Evolutionary conservation across 2,888 invertebrate genomes (phyloP).

Genomic region (Cantharis lateralis): DNA sequence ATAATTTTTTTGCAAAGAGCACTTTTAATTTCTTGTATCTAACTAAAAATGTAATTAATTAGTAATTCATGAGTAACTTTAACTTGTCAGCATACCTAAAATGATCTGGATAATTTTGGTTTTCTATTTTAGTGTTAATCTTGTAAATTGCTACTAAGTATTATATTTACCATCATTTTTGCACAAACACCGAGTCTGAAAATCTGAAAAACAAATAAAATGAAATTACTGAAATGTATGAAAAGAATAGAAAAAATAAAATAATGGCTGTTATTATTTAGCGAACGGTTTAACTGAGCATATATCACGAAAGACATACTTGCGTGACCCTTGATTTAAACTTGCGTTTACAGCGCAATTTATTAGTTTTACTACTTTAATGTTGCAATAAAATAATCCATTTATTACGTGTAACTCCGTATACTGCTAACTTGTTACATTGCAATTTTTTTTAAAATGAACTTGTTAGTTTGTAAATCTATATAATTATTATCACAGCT

Average conservation of each 20-base stretch:
- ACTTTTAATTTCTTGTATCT: neutral
- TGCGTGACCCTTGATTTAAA: constrained; percentile 45
- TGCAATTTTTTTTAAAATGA: neutral
- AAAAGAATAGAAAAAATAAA: neutral
- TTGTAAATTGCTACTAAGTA: neutral
- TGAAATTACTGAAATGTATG: neutral
- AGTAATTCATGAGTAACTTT: neutral
- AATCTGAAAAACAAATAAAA: neutral
- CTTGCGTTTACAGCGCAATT: constrained; percentile 47
- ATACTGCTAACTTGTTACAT: neutral
- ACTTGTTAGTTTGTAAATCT: neutral
- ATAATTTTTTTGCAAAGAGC: neutral
- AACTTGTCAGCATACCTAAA: neutral
- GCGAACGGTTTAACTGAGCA: constrained; percentile 27
- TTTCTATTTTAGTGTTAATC: neutral
- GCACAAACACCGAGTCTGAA: neutral
- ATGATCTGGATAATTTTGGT: neutral
- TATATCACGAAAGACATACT: constrained; percentile 38
- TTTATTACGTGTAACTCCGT: constrained; percentile 48
- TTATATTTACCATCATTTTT: neutral
- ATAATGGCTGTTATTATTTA: constrained; percentile 12
- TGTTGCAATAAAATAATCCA: constrained; percentile 49
- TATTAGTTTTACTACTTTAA: constrained; percentile 48
- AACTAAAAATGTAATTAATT: neutral
- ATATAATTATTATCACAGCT: neutral